Evolutionary conservation across 2,888 invertebrate species (phyloP).

Genomic region (Torymus auratus): DNA sequence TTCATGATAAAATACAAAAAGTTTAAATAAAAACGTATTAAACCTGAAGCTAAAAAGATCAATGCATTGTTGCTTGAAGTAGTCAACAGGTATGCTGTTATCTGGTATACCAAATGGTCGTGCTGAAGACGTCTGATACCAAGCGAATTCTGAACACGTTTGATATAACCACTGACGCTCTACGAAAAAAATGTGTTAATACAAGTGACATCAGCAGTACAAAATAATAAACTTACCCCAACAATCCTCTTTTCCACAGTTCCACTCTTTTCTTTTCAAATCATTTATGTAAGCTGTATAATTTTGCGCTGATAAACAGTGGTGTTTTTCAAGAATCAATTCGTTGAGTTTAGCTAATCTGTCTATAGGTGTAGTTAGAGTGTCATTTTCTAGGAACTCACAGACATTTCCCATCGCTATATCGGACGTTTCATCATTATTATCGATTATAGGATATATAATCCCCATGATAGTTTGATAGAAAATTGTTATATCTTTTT

Average conservation of each 20-base stretch:
- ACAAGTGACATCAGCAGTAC: not conserved
- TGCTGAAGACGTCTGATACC: conserved; percentile 89
- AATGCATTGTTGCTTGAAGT: conserved; percentile 87
- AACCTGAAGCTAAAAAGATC: conserved; percentile 89
- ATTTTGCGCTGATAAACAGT: conserved; percentile 78
- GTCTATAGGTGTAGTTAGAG: conserved; percentile 81
- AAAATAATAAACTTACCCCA: not conserved
- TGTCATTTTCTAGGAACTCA: conserved; percentile 83
- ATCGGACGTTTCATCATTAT: no score
- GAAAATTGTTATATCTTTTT: no score
- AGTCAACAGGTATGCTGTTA: conserved; percentile 84
- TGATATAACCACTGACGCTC: conserved; percentile 95
- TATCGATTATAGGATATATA: no score
- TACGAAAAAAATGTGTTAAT: conserved; percentile 65
- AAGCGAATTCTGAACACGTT: conserved; percentile 97
- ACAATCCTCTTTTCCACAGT: not conserved
- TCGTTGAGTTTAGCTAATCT: conserved; percentile 86
- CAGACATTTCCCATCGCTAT: conserved; percentile 85
- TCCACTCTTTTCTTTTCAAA: not conserved
- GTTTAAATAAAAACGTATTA: no score
- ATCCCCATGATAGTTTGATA: no score
- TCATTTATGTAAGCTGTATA: not conserved
- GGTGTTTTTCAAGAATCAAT: conserved; percentile 81
- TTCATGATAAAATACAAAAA: no score
- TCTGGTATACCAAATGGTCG: conserved; percentile 84